Conservation (phyloP, 2,113 vertebrate species). For the Apus apus region DNA sequence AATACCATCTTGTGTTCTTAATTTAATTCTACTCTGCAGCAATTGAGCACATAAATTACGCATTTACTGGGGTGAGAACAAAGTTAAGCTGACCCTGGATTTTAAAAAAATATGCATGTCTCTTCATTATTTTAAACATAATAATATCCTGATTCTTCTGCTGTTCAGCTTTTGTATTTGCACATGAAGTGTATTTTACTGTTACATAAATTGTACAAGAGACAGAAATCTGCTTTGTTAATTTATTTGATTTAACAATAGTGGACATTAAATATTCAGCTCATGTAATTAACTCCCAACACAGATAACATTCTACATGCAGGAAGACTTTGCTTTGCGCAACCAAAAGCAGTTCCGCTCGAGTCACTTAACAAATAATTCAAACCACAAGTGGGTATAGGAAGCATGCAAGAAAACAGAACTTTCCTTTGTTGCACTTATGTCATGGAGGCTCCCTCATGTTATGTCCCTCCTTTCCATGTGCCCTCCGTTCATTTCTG, state of each 20-base stretch:
- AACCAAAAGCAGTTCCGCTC: background rate
- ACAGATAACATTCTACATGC: constrained; percentile 54
- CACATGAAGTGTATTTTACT: background rate
- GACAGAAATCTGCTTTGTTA: constrained; percentile 16
- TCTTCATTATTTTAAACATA: background rate
- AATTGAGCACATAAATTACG: background rate
- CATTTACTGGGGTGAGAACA: background rate
- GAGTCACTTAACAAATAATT: background rate
- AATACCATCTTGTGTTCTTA: background rate
- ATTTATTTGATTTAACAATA: constrained; percentile 53
- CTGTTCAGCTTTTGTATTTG: background rate
- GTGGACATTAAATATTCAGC: constrained; percentile 59
- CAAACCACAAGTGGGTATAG: background rate
- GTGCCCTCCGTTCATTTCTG: background rate
- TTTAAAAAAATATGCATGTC: background rate
- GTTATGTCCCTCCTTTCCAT: background rate
- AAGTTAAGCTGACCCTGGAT: background rate
- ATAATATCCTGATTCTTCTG: background rate
- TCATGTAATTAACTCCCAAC: constrained; percentile 54
- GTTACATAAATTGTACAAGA: background rate
- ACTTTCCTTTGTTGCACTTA: background rate
- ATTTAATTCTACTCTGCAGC: background rate
- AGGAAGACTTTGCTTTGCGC: constrained; percentile 45
- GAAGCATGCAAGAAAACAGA: background rate
- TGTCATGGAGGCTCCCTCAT: rapidly evolving